Evolutionary conservation across 2,113 vertebrate genomes (phyloP), one percentile per base, ranked within the genome.

Genomic region (Chlorodrepanis virens): DNA sequence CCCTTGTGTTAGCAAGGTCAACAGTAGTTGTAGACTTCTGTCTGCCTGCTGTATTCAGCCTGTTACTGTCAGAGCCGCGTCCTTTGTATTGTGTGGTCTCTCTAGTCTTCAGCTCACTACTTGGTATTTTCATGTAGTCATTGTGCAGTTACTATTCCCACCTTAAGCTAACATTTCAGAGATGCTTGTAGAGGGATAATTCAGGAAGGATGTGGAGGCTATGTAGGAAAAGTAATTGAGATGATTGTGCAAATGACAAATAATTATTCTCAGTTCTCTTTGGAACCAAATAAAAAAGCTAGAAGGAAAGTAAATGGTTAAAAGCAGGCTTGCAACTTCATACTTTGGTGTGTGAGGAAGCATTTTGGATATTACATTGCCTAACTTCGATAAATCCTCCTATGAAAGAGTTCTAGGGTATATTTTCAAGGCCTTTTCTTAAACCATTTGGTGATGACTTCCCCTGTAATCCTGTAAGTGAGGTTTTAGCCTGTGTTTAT

Each of bases 1-100:
- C 71, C 80, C 65, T 82, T 83, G 68, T 49, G 53, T 94, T 93
- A 78, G 77, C 69, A 84, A 94, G 93, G 91, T 94, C 87, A 90
- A 81, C 83, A 89, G 75, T 88, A 81, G 90, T 81, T 67, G 49
- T n/a, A 83, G 88, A 77, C 68, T 89, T 72, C 33, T 64, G 64
- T 92, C 85, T 91, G 14, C 71, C 35, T 94, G 92, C 42, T 74
- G n/a, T 77, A 40, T 59, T 64, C 29, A 68, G 56, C 23, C 49
- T 86, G 17, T 81, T 93, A 28, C 52, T 86, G 80, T 70, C 40
- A 54, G 53, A 92, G 59, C 35, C 14, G 7, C 11, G 3, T 90
- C 40, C 44, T 75, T 77, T 90, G 61, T 69, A 21, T 75, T 67
- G 33, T 70, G 67, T 13, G 16, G 9, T 83, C 67, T 92, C 39